Conservation (phyloP, 2,797 vertebrate species). For the Menidia menidia region DNA sequence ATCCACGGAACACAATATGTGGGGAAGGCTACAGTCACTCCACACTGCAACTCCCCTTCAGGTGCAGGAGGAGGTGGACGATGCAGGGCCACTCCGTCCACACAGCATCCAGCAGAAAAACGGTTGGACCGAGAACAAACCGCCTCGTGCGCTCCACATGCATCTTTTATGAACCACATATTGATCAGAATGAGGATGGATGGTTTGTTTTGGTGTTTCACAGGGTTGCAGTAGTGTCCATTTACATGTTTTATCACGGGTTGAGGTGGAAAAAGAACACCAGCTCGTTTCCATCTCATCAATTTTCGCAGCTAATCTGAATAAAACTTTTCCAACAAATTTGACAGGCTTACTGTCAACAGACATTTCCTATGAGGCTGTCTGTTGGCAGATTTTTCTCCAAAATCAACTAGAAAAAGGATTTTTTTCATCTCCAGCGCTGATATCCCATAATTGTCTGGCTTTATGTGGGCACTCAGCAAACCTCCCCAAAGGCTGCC, state of each 20-base stretch:
- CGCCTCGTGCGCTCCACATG: too few relatives aligned
- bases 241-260: not conserved
- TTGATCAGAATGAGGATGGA: not conserved
- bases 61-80: slow-evolving; percentile 35
- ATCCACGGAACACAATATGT: slow-evolving; percentile 56
- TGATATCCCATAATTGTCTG: slow-evolving; percentile 49
- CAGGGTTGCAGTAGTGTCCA: not conserved
- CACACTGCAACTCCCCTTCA: slow-evolving; percentile 13
- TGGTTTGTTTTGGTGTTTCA: not conserved
- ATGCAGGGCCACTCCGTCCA: slow-evolving; percentile 41
- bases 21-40: slow-evolving; percentile 37
- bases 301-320: too few relatives aligned
- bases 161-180: not conserved
- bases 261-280: not conserved
- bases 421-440: slow-evolving; percentile 45
- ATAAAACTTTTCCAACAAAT: too few relatives aligned
- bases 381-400: too few relatives aligned
- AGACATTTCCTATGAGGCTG: too few relatives aligned
- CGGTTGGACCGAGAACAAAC: not conserved
- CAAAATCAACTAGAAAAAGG: slow-evolving; percentile 9
- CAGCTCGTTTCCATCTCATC: too few relatives aligned
- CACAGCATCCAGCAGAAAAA: not conserved
- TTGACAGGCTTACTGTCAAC: too few relatives aligned
- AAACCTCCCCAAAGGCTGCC: slow-evolving; percentile 30
- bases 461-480: slow-evolving; percentile 35